Base-by-base conservation (phyloP, 2,888 invertebrate genomes). In the Hirtodrosophila cameraria region DNA sequence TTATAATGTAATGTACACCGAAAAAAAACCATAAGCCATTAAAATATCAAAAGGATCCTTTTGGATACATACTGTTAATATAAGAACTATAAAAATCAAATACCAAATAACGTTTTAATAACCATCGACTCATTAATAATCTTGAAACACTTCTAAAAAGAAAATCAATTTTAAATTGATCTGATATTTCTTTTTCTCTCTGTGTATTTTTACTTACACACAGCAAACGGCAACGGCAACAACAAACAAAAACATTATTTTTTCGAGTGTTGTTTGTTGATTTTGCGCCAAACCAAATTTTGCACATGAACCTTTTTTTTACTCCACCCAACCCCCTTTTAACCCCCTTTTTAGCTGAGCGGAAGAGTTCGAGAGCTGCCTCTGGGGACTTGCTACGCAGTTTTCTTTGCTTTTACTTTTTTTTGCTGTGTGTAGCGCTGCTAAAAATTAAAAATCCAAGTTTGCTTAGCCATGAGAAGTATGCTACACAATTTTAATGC, bases 201-300 rank as follows among this genome's bases (percentile, higher is more conserved):
- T n/a, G n/a, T n/a, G n/a, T n/a, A n/a, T n/a, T n/a, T 39, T 50
- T 33, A 35, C 39, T 23, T 23, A 43, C 27, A 39, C 12, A 46
- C 15, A 36, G 27, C 39, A 63, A 46, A 63, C 63, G 27, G 42
- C 45, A 63, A 33, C 31, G 50, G 16, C 46, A 64, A 50, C 69
- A 58, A 31, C 31, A 46, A 61, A 53, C 9, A 68, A 60, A 27
- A 80, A 54, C 48, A 54, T 60, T 63, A 53, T 38, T 27, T 33
- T 39, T 33, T 66, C n/a, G n/a, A n/a, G 36, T 64, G 53, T 55
- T 70, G 65, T 74, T 69, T 82, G 86, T 86, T 82, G 79, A 75
- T 76, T 81, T 84, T 82, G 55, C 65, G 57, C 63, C 67, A 75
- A 81, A 64, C 78, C 78, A 86, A 84, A 80, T 74, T 86, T 84